Evolutionary conservation across 2,888 invertebrate species (phyloP), one percentile per base, ranked within the genome.

Genomic region (Polyommatus iphigenia): DNA sequence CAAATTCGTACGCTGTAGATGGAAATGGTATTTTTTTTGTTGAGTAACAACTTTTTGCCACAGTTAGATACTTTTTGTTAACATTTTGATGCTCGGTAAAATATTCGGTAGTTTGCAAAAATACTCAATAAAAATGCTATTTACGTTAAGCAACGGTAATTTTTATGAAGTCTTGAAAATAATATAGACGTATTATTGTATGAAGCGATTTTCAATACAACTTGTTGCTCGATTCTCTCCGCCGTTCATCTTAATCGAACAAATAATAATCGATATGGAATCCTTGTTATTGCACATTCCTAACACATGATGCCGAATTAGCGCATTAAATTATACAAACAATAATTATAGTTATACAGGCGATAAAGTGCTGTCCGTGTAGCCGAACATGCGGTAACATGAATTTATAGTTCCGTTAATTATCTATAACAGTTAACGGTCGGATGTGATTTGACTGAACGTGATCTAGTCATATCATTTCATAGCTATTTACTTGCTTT

Each of bases 401-500:
- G 75, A 75, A 75, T 75, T 75, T 75, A 54, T 75, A 29, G 46
- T 75, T 50, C 46, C 15, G 24, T 75, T 75, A 75, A 75, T 75
- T 29, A 75, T 75, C 72, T 72, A 75, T 75, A 75, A 75, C 75
- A 75, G 24, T 75, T 54, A 75, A 75, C 54, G 75, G 46, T 29
- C 13, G 50, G 24, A 15, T 54, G 50, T 50, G 75, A 54, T 46
- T 73, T 73, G 46, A 20, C 46, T 24, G 15, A 73, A 73, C 41
- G 50, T 73, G n/a, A 67, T 67, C 67, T 67, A 67, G 29, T 67
- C 67, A 29, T 67, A 67, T 67, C 6, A 67, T 67, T 67, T 67
- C 6, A 67, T 32, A 24, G 13, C 67, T 29, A 59, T 62, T 62
- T 62, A 62, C 62, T 13, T 62, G 62, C 13, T 24, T 62, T 62